Base-by-base conservation (phyloP, 2,797 vertebrate species). In the Rhinella marina region DNA sequence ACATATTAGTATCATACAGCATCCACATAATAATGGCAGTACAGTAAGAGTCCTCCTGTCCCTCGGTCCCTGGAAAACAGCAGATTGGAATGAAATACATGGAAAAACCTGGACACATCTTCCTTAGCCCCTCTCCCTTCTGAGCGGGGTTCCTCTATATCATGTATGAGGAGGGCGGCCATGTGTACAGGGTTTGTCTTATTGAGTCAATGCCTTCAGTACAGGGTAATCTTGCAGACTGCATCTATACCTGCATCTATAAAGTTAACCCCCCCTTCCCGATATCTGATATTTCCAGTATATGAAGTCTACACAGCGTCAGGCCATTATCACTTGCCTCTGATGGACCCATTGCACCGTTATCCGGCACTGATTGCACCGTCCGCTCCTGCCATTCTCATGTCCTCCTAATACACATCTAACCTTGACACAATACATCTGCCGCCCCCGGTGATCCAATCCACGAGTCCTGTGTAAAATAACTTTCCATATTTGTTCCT, bases 321-420 rank as follows among this genome's bases (percentile, higher is more conserved):
- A 21, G 59, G 56, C 70, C 68, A 76, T 76, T 75, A 70, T 70
- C 70, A 84, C 82, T 48, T 75, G 66, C 72, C 25, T 84, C 25
- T 76, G 83, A 32, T 68, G n/a, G 82, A 23, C 25, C 59, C 27
- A 16, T 54, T 4, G 12, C 25, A 1, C 14, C 41, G 41, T 27
- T 27, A 25, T 68, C 64, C 27, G 14, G 27, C 19, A 17, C 25
- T 75, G n/a, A 84, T 84, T 19, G 29, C 12, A 57, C 78, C 66
- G 61, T 59, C 27, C 25, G 11, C n/a, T 7, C 8, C 6, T 57
- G 57, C 32, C 50, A 70, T 72, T 52, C 50, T 76, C 27, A 61
- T 73, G 41, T 64, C 41, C 41, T 25, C 61, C n/a, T 64, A 23
- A 27, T 64, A 82, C 2, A 66, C 11, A 27, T 10, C 7, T 81